A percentile compares a stretch with the other conserved stretches of the same genome.
phyloP scores from a whole-genome alignment of 2,888 invertebrate genomes.

The Coremacera marginata region DNA sequence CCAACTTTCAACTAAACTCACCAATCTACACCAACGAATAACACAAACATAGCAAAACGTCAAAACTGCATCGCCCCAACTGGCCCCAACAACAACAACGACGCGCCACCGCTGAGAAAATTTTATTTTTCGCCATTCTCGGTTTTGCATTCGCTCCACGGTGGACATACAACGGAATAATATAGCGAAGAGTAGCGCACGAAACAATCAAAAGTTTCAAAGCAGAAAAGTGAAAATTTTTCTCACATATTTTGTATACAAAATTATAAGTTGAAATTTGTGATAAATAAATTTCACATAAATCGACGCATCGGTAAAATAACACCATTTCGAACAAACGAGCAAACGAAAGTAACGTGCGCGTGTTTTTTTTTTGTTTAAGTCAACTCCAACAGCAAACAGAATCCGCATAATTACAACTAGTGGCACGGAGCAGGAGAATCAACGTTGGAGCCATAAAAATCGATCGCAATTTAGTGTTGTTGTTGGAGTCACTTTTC shows the following conservation, averaged over 20 bases:
- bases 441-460: conserved; percentile 19
- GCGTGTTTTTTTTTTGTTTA: not conserved
- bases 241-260: not conserved
- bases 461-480: conserved; percentile 21
- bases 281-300: conserved; percentile 3
- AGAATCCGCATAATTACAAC: not conserved
- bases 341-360: not conserved
- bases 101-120: not conserved
- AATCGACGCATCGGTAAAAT: not conserved
- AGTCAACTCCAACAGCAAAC: conserved; percentile 2
- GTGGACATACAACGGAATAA: not conserved
- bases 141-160: conserved; percentile 19
- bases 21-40: not conserved
- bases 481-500: not conserved
- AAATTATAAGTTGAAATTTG: conserved; percentile 5
- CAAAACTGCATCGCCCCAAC: not conserved
- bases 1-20: not conserved
- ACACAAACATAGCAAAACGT: not conserved
- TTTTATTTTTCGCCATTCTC: conserved; percentile 11
- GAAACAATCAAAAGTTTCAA: not conserved
- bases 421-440: not conserved
- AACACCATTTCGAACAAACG: not conserved
- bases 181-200: conserved; percentile 16
- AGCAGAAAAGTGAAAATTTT: not conserved
- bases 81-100: not conserved